Percentiles rank a stretch among this genome's conserved stretches.
Conservation (phyloP, 2,797 vertebrate species). For the Pteronotus mesoamericanus region DNA sequence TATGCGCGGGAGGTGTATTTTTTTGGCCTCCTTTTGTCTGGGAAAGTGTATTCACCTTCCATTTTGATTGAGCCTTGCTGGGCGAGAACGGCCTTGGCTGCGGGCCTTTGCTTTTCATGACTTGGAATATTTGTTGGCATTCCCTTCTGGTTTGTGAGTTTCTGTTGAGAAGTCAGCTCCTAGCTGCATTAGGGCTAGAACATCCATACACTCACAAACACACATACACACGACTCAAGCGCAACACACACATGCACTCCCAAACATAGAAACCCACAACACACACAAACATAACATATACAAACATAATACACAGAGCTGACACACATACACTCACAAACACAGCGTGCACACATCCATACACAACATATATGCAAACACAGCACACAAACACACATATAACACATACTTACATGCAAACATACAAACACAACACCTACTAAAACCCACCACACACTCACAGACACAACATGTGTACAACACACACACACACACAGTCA, state of each 20-base stretch:
- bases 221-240: not conserved
- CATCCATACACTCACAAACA: too few species aligned
- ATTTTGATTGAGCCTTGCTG: too few species aligned
- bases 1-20: too few species aligned
- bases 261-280: not conserved
- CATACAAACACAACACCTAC: not conserved
- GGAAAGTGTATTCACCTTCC: too few species aligned
- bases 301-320: not conserved
- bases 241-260: too few species aligned
- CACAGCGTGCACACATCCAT: not conserved
- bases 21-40: too few species aligned
- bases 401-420: not conserved
- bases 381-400: not conserved
- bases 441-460: not conserved
- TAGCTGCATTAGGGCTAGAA: too few species aligned
- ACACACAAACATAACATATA: accelerated
- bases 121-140: too few species aligned
- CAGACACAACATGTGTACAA: not conserved
- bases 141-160: too few species aligned
- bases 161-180: too few species aligned
- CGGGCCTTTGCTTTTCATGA: too few species aligned
- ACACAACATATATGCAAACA: not conserved
- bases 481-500: not conserved
- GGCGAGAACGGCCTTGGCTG: too few species aligned
- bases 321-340: not conserved